Base-by-base conservation (phyloP, 1,140 invertebrate species). In the Pseudomyrmex dendroicus region DNA sequence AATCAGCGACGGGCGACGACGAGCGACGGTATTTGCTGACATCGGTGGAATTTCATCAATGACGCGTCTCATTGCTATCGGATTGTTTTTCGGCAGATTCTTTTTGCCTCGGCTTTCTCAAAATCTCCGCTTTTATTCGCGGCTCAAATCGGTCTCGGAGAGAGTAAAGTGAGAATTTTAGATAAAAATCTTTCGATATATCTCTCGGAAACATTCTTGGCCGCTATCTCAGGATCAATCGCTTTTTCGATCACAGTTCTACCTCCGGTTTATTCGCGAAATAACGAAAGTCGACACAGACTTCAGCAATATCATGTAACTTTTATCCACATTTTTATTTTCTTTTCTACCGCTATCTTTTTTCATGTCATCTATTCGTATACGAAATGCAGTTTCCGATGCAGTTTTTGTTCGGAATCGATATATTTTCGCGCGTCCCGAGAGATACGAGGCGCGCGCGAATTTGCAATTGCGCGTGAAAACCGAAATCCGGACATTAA, bases 31-130 rank as follows among this genome's bases (percentile, higher is more conserved):
- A 59, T 48, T 50, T 64, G 84, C 84, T 73, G 66, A 77, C 56
- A 52, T 73, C 20, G 17, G 44, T 59, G 46, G 44, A 59, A 59
- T 70, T 70, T 80, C 70, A 70, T 80, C 76, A 80, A 80, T 61
- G 54, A 70, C 54, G 66, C 76, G 44, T 80, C 66, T 61, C 76
- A 70, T 80, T 70, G 25, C 44, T 59, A 80, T 80, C 56, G 54
- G 22, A 50, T 80, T 57, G 46, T 78, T 61, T 25, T 25, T 25
- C 10, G 15, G 22, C 20, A 3, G 22, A 8, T 59, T 50, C 48
- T 48, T 59, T 35, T 35, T 35, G 35, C 35, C 35, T 35, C 35
- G 35, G 3, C 5, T 35, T 1, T 35, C 5, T 35, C 35, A 35
- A 61, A 48, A 70, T 48, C 44, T 25, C 52, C 35, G 9, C 35